phyloP scores from a whole-genome alignment of 2,888 invertebrate species.

The Drosophila bunnanda region DNA sequence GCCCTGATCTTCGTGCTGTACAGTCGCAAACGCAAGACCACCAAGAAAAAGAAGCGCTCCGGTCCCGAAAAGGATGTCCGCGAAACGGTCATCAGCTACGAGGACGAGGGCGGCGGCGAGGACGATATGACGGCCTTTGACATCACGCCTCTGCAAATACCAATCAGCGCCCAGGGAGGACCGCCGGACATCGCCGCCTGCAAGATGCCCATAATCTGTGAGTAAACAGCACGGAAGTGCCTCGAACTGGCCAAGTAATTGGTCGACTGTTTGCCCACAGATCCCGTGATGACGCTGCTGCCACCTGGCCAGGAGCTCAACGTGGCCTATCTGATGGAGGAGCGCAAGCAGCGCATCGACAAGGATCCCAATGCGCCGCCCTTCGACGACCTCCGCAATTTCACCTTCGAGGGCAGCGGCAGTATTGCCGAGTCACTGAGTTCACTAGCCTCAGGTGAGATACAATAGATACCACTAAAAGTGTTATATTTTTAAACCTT shows the following conservation, averaged over 20 bases:
- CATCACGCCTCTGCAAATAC: conserved; percentile 98
- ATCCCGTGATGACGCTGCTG: conserved; percentile 87
- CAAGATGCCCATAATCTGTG: conserved; percentile 87
- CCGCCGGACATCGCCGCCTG: conserved; percentile 93
- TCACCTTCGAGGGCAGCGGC: conserved; percentile 99
- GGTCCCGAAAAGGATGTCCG: conserved; percentile 99
- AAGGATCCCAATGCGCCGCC: conserved; percentile 98
- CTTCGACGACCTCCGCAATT: conserved; percentile 98
- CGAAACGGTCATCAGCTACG: conserved; percentile 99
- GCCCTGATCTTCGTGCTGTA: conserved; percentile 98
- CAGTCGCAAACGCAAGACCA: conserved; percentile 94
- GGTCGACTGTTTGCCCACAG: conserved; percentile 81
- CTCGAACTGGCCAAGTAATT: conserved; percentile 33
- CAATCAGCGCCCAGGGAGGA: conserved; percentile 89
- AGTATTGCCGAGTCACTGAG: conserved; percentile 98
- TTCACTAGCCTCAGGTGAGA: conserved; percentile 93
- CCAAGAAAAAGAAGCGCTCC: conserved; percentile 91
- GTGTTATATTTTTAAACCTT: no score
- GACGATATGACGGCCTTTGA: conserved; percentile 99
- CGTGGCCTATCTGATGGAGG: conserved; percentile 97
- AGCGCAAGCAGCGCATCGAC: conserved; percentile 97
- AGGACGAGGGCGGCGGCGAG: conserved; percentile 99
- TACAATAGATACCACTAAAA: not conserved
- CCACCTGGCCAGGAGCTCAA: conserved; percentile 89
- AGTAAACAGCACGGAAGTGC: conserved; percentile 64